Evolutionary conservation across 2,797 vertebrate species (phyloP), one percentile per base, ranked within the genome.

Genomic region (Denticeps clupeoides): DNA sequence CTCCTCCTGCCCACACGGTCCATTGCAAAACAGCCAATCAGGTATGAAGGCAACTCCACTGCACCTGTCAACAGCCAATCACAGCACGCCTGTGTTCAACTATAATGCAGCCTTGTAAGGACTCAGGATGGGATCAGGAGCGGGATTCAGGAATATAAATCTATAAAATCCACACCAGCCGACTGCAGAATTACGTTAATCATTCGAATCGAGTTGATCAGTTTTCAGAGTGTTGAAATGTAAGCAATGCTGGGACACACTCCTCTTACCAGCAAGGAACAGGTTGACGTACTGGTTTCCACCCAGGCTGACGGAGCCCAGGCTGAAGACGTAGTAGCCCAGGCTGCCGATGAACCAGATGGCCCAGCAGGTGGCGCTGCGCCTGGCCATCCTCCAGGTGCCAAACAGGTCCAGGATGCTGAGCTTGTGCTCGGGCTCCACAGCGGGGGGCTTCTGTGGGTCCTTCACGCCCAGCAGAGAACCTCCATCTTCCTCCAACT

Each of bases 341-440:
- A 97, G 80, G 61, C 90, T 91, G 55, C 84, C 87, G 0, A 90
- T 88, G 68, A 96, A 90, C 91, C 93, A 98, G 67, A 91, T 82
- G 56, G 93, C 79, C 90, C 91, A 97, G 51, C 94, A 77, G 3
- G 80, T 89, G 64, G 88, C 72, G 0, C 90, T 92, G 27, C 90
- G 89, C 38, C 70, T 68, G 2, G 78, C 72, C 79, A 95, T 85
- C 56, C 71, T 81, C 79, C 82, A 88, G 58, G 79, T 83, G 40
- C 78, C 63, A 54, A 97, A 93, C 43, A 96, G 81, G 58, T 90
- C 81, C 69, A 88, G 65, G 46, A 93, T 81, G 55, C 69, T 87
- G 51, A 88, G 78, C 61, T 84, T 91, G 73, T 81, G 85, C 46
- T 72, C 32, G 0, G 42, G 19, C 49, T 60, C 42, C 0, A 31